Percentiles rank a stretch among this genome's conserved stretches.
phyloP scores from a whole-genome alignment of 2,888 invertebrate genomes.

The Blera fallax region DNA sequence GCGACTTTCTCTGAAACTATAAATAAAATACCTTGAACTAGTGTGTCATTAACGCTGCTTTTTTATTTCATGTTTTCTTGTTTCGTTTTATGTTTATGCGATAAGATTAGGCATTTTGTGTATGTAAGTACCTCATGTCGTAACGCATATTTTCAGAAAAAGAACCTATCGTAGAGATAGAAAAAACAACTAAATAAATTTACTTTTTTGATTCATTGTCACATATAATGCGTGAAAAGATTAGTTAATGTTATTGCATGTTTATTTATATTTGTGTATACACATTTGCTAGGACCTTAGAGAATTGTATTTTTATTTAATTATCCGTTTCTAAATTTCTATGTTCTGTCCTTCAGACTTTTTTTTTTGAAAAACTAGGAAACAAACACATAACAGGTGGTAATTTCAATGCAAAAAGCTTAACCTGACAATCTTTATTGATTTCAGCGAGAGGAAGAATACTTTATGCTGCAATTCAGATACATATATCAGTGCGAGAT shows the following conservation, averaged over 20 bases:
- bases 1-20: neutral
- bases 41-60: slow-evolving; percentile 22
- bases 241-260: neutral
- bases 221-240: neutral
- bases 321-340: neutral
- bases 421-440: too few species aligned
- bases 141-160: slow-evolving; percentile 6
- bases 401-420: too few species aligned
- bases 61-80: neutral
- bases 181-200: neutral
- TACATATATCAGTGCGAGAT: too few species aligned
- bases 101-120: slow-evolving; percentile 33
- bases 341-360: too few species aligned
- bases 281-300: neutral
- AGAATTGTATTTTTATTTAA: neutral
- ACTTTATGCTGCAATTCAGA: too few species aligned
- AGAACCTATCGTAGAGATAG: neutral
- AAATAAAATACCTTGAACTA: slow-evolving; percentile 44
- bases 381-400: too few species aligned
- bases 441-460: too few species aligned
- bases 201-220: slow-evolving; percentile 11
- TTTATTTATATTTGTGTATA: neutral
- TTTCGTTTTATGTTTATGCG: neutral
- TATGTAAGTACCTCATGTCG: slow-evolving; percentile 10
- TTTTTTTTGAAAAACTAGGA: too few species aligned